Evolutionary conservation across 2,888 invertebrate genomes (phyloP).

Genomic region (Rhodophaea formosa): DNA sequence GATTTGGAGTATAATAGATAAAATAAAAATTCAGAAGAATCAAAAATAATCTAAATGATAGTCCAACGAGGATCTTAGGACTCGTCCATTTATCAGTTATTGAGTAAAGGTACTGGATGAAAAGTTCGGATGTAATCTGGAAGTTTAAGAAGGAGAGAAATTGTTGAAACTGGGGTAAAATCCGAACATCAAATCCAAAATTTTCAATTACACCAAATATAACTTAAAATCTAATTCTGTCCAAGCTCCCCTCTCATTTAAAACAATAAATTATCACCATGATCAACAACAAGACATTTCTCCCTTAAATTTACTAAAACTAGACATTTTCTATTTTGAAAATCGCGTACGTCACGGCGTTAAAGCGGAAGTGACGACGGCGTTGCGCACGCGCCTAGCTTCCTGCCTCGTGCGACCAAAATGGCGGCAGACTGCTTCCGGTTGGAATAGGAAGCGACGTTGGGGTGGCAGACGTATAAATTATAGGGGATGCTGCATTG

Average conservation of each 20-base stretch:
- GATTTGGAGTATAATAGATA: too few species aligned
- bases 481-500: constrained; percentile 70
- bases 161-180: too few species aligned
- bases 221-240: neutral
- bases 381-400: constrained; percentile 72
- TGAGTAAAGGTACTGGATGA: too few species aligned
- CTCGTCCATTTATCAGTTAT: too few species aligned
- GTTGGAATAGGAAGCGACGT: constrained; percentile 53
- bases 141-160: too few species aligned
- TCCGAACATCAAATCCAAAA: neutral
- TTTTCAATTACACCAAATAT: neutral
- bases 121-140: too few species aligned
- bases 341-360: constrained; percentile 59
- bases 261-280: constrained; percentile 14
- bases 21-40: too few species aligned
- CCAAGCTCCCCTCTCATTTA: neutral
- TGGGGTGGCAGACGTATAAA: constrained; percentile 65
- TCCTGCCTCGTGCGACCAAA: constrained; percentile 78
- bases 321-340: constrained; percentile 60
- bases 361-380: constrained; percentile 65
- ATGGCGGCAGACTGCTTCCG: constrained; percentile 76
- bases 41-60: too few species aligned
- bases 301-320: constrained; percentile 31
- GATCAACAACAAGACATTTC: constrained; percentile 14
- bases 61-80: too few species aligned